Conservation (phyloP, 2,113 vertebrate genomes). For the Coptodon bakossiorum region DNA sequence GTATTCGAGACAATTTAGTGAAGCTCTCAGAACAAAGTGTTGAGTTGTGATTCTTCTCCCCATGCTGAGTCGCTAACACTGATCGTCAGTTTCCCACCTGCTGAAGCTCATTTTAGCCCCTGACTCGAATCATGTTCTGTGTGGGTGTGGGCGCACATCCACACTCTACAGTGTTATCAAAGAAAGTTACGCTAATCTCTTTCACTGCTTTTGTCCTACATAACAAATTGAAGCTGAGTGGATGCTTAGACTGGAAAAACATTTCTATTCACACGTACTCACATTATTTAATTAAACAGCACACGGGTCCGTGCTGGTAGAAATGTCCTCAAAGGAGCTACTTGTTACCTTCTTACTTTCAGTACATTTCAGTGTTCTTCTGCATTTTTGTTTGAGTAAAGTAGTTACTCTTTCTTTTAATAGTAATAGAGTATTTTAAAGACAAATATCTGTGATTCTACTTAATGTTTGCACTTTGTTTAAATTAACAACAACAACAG, state of each 20-base stretch:
- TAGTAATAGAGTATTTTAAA: background rate
- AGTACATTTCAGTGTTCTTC: background rate
- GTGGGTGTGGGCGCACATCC: background rate
- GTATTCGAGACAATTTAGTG: background rate
- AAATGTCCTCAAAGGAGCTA: background rate
- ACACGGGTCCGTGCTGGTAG: background rate
- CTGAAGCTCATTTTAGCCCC: background rate
- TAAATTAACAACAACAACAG: background rate
- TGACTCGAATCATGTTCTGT: background rate
- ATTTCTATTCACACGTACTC: background rate
- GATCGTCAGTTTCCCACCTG: background rate
- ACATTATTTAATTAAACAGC: background rate
- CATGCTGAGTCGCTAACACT: accelerated
- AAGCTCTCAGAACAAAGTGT: background rate
- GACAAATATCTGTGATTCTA: background rate
- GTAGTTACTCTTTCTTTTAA: background rate
- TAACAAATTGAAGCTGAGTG: background rate
- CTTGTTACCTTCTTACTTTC: background rate
- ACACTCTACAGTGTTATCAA: background rate
- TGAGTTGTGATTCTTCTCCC: background rate
- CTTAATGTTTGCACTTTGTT: background rate
- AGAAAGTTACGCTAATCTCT: background rate
- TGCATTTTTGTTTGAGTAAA: background rate
- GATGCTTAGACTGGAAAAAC: background rate
- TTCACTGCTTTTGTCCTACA: background rate